These are phyloP conservation scores for Sesia bembeciformis DNA, from an alignment of 2,888 invertebrate species.

Conservation along the genomic window DNA sequence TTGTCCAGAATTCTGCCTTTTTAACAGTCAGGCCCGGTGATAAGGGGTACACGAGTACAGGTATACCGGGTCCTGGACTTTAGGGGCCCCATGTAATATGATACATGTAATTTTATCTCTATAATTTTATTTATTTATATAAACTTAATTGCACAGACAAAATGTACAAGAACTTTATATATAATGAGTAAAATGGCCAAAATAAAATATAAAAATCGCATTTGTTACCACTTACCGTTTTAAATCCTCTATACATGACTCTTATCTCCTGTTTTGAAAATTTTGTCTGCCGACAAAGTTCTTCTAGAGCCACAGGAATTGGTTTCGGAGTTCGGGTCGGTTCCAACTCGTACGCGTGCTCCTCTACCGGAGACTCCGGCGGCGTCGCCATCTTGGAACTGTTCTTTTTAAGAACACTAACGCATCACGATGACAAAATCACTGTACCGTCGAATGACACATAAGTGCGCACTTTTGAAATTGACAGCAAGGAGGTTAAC, in stretches of 20 bases:
- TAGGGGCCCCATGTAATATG: no score
- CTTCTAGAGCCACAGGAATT: conserved; percentile 90
- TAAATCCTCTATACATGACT: conserved; percentile 98
- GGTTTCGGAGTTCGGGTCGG: conserved; percentile 86
- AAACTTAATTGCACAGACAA: background rate
- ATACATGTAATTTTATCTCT: no score
- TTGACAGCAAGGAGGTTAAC: background rate
- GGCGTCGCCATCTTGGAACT: conserved; percentile 82
- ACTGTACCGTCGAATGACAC: background rate
- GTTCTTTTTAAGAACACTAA: background rate
- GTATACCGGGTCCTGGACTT: no score
- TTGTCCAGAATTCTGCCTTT: no score
- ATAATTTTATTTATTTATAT: background rate
- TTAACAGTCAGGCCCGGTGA: no score
- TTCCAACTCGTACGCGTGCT: conserved; percentile 89
- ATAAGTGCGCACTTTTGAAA: background rate
- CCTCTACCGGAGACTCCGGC: conserved; percentile 89
- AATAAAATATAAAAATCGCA: no score
- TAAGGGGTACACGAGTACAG: no score
- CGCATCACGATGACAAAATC: background rate
- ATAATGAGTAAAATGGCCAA: no score
- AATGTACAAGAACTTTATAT: background rate
- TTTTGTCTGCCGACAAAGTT: conserved; percentile 93
- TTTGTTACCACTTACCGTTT: conserved; percentile 80
- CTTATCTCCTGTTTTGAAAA: conserved; percentile 96